Conservation (phyloP, 2,113 vertebrate genomes). For the Grammomys surdaster region DNA sequence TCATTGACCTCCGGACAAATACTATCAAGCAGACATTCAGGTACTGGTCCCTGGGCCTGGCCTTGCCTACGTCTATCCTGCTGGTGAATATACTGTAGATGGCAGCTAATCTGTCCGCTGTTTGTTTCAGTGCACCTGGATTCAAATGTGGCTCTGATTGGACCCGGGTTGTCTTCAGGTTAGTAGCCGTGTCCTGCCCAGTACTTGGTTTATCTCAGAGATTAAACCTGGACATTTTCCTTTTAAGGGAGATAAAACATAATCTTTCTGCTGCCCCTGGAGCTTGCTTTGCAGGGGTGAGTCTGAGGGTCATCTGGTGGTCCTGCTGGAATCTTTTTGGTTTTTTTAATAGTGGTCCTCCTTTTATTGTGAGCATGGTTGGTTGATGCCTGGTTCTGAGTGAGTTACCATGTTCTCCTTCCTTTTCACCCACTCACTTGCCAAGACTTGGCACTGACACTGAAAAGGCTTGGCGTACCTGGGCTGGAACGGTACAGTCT, state of each 20-base stretch:
- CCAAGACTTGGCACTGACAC: background rate
- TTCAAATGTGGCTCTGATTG: slow-evolving; percentile 99
- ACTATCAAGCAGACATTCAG: slow-evolving; percentile 93
- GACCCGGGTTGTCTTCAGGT: slow-evolving; percentile 98
- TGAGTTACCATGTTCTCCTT: no score
- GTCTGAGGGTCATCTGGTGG: background rate
- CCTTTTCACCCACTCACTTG: accelerated
- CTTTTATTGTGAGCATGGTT: background rate
- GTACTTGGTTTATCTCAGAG: background rate
- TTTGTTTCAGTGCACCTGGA: slow-evolving; percentile 91
- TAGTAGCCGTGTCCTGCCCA: slow-evolving; percentile 35
- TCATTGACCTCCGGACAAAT: slow-evolving; percentile 93
- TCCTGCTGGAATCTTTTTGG: background rate
- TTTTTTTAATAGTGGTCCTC: background rate
- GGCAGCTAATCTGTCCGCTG: background rate
- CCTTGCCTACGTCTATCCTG: background rate
- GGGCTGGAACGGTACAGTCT: accelerated
- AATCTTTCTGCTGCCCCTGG: accelerated
- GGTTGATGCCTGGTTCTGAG: background rate
- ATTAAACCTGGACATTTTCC: background rate
- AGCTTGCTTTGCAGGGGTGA: background rate
- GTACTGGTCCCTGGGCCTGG: slow-evolving; percentile 82
- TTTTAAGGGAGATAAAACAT: background rate
- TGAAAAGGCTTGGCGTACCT: background rate
- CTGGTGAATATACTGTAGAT: accelerated